Evolutionary conservation across 2,113 vertebrate species (phyloP).

Genomic region (Gobiocypris rarus): DNA sequence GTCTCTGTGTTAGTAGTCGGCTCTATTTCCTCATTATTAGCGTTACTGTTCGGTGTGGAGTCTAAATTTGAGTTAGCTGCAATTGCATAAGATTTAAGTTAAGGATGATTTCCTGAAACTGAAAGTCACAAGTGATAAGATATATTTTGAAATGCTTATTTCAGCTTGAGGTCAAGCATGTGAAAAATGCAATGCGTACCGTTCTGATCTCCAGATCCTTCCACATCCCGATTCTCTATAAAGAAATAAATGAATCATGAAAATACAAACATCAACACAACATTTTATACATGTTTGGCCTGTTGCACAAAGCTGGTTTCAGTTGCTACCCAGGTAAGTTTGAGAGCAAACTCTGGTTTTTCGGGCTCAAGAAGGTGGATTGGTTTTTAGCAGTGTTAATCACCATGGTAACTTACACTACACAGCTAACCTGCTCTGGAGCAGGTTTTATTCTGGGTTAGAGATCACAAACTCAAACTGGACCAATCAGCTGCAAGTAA

Average conservation of each 20-base stretch:
- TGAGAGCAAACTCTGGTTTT: too few relatives aligned
- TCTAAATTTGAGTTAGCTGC: neutral
- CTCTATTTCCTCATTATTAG: neutral
- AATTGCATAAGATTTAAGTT: neutral
- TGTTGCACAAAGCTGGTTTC: too few relatives aligned
- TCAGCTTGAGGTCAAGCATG: neutral
- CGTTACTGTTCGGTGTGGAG: neutral
- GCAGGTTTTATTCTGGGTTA: too few relatives aligned
- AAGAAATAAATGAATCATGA: neutral
- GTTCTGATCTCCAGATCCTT: slow-evolving; percentile 14
- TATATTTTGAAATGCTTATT: neutral
- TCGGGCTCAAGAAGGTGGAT: too few relatives aligned
- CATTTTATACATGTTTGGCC: neutral
- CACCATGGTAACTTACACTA: too few relatives aligned
- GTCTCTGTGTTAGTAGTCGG: too few relatives aligned
- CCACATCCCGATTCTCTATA: neutral
- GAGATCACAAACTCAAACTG: too few relatives aligned
- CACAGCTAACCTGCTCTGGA: too few relatives aligned
- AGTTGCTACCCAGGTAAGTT: too few relatives aligned
- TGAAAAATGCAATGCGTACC: neutral
- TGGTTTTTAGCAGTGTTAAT: too few relatives aligned
- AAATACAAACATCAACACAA: neutral
- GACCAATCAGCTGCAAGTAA: too few relatives aligned
- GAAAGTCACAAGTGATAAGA: neutral
- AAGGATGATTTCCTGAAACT: neutral